A percentile compares a stretch with the other conserved stretches of the same genome.
Conservation (phyloP, 2,797 vertebrate genomes). For the Alectoris magna region DNA sequence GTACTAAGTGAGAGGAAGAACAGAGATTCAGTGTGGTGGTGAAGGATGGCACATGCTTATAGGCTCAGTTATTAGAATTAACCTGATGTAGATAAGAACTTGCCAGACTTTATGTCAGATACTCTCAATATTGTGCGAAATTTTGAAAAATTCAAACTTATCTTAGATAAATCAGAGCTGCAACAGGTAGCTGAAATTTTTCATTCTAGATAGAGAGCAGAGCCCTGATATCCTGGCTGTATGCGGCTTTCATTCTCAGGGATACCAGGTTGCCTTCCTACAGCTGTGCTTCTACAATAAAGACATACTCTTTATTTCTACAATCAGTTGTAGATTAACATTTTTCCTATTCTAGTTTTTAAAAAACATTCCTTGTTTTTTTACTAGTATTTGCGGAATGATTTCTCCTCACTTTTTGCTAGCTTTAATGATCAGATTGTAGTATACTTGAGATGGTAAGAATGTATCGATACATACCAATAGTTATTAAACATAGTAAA, state of each 20-base stretch:
- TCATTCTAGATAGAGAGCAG: not conserved
- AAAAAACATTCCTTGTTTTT: not conserved
- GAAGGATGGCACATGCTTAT: not conserved
- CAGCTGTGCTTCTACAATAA: not conserved
- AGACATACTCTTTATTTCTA: not conserved
- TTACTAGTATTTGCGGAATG: not conserved
- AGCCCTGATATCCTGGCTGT: not conserved
- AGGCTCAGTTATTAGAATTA: not conserved
- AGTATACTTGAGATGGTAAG: not conserved
- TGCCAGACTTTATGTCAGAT: not conserved
- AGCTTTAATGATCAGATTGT: not conserved
- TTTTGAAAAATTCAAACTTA: not conserved
- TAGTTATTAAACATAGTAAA: not conserved
- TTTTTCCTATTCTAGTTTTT: not conserved
- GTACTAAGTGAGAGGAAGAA: not conserved
- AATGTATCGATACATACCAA: not conserved
- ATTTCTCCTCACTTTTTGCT: not conserved
- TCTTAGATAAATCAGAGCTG: not conserved
- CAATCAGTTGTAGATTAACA: not conserved
- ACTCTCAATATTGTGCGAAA: not conserved
- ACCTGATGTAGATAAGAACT: not conserved
- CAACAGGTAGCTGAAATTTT: not conserved
- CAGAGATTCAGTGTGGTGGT: rapidly evolving
- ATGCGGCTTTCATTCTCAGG: not conserved
- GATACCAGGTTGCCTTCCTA: not conserved